A percentile compares a stretch with the other conserved stretches of the same genome.
Conservation (phyloP, 2,113 vertebrate species). For the Piliocolobus tephrosceles region DNA sequence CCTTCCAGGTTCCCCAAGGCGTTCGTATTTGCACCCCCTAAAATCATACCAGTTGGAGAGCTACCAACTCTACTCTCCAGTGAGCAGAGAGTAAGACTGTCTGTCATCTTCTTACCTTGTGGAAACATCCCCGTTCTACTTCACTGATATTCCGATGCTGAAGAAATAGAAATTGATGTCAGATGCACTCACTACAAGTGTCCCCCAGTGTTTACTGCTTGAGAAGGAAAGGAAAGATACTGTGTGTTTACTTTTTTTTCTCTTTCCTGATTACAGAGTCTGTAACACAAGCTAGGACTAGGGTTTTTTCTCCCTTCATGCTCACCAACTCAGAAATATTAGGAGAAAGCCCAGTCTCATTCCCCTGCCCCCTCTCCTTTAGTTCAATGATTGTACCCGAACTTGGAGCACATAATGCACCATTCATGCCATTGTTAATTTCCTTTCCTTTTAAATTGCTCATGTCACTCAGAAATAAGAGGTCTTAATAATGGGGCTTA, state of each 20-base stretch:
- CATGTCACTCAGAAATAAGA: slow-evolving; percentile 56
- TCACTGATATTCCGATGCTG: not conserved
- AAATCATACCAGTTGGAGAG: not conserved
- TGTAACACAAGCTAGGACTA: not conserved
- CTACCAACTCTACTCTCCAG: not conserved
- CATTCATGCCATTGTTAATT: slow-evolving; percentile 68
- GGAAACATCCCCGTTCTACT: not conserved
- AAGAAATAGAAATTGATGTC: not conserved
- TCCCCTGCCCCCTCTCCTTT: not conserved
- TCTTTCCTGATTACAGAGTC: not conserved
- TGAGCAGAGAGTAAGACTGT: not conserved
- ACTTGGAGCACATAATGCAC: slow-evolving; percentile 51
- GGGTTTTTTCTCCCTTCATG: not conserved
- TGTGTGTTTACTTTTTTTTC: not conserved
- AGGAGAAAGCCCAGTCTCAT: not conserved
- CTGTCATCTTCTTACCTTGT: slow-evolving; percentile 21
- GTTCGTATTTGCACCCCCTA: not conserved
- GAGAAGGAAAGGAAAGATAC: not conserved
- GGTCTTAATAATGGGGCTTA: slow-evolving; percentile 68
- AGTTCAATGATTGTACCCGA: not conserved
- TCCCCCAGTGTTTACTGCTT: not conserved
- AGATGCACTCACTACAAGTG: not conserved
- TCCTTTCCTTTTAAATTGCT: not conserved
- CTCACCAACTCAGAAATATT: not conserved
- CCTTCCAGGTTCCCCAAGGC: not conserved